Evolutionary conservation across 2,797 vertebrate species (phyloP).

Genomic region (Oceanodroma leucorhoa): DNA sequence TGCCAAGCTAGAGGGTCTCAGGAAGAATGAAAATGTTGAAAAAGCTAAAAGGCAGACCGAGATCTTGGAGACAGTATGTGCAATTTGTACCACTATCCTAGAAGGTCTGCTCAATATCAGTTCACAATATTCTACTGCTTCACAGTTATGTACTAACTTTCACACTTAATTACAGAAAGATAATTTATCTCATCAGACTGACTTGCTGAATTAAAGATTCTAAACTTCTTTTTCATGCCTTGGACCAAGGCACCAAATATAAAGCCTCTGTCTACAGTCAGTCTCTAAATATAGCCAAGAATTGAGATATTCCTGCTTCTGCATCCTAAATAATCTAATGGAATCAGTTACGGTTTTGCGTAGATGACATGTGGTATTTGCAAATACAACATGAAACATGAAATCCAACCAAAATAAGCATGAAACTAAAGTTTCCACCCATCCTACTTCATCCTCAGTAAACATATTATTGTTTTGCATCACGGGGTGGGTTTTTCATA

Average conservation of each 20-base stretch:
- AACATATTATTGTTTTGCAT: background rate
- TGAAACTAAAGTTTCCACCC: background rate
- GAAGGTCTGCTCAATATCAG: background rate
- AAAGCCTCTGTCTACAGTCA: constrained; percentile 1
- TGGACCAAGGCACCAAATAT: constrained; percentile 6
- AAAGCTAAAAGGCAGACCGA: background rate
- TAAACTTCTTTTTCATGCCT: background rate
- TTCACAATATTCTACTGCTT: background rate
- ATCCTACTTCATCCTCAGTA: background rate
- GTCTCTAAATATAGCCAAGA: constrained; percentile 35
- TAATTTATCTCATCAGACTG: background rate
- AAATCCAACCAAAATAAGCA: constrained; percentile 30
- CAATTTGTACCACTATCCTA: background rate
- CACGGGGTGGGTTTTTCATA: background rate
- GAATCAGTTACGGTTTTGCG: constrained; percentile 35
- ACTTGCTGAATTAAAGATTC: constrained; percentile 3
- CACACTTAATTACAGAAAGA: background rate
- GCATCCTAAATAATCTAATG: constrained; percentile 35
- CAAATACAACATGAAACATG: constrained; percentile 12
- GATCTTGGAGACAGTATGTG: background rate
- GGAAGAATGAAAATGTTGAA: background rate
- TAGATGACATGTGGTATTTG: constrained; percentile 41
- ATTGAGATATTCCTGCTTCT: constrained; percentile 36
- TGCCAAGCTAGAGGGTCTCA: background rate
- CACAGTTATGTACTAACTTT: background rate